phyloP scores from a whole-genome alignment of 2,113 vertebrate genomes.

The Narcine bancroftii region DNA sequence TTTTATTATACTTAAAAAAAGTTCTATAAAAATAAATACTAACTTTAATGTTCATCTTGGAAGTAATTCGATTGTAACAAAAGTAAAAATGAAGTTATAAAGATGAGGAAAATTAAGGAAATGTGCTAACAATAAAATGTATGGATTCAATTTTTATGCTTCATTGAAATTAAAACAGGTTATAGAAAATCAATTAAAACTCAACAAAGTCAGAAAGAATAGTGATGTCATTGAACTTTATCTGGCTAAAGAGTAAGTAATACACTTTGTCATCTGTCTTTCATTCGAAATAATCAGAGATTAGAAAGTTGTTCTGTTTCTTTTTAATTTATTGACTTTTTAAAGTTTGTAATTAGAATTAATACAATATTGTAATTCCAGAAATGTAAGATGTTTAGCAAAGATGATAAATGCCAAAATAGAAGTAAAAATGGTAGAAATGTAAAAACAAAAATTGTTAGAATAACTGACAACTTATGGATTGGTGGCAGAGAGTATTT shows the following conservation, averaged over 20 bases:
- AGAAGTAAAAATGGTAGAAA: too few species aligned
- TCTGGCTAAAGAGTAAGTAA: slow-evolving; percentile 60
- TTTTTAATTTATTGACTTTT: too few species aligned
- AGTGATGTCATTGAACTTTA: slow-evolving; percentile 55
- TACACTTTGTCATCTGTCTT: slow-evolving; percentile 7
- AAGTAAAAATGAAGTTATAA: not conserved
- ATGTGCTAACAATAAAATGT: not conserved
- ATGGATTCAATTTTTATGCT: not conserved
- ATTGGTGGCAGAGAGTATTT: too few species aligned
- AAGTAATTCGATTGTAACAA: not conserved
- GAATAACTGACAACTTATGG: too few species aligned
- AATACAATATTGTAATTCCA: too few species aligned
- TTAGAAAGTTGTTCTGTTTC: too few species aligned
- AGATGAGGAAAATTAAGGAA: not conserved
- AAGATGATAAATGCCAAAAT: too few species aligned
- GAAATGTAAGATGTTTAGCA: too few species aligned
- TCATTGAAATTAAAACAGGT: slow-evolving; percentile 45
- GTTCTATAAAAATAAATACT: not conserved
- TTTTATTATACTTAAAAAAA: too few species aligned
- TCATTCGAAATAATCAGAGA: too few species aligned
- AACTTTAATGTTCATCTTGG: not conserved
- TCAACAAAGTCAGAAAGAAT: slow-evolving; percentile 53
- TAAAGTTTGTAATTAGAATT: too few species aligned
- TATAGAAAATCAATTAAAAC: slow-evolving; percentile 57
- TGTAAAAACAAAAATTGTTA: too few species aligned